A percentile compares a stretch with the other conserved stretches of the same genome.
These are phyloP conservation scores for Ranitomeya variabilis DNA, from an alignment of 2,113 vertebrate genomes.

Conservation along the genomic window DNA sequence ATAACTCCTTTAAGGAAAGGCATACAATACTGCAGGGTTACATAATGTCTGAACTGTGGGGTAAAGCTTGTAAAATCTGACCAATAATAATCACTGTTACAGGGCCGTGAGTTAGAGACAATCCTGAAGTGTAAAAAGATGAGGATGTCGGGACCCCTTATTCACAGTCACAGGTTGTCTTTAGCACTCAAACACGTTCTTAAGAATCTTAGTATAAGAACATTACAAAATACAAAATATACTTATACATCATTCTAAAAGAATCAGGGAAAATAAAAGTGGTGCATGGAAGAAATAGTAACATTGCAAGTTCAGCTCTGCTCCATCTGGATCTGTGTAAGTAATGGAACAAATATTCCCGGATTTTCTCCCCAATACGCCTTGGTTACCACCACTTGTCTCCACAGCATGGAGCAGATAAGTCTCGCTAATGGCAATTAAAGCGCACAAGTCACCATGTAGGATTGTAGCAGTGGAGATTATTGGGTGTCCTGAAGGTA, in stretches of 20 bases:
- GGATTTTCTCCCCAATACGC: not conserved
- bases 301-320: not conserved
- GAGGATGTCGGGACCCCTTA: no score
- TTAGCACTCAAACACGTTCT: not conserved
- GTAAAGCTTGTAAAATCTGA: no score
- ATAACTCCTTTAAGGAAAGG: no score
- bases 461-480: not conserved
- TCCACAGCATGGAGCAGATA: constrained; percentile 25
- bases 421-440: constrained; percentile 23
- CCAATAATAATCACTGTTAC: no score
- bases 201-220: not conserved
- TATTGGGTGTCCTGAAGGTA: constrained; percentile 16
- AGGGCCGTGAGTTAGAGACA: no score
- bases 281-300: not conserved
- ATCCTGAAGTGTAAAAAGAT: no score
- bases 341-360: not conserved
- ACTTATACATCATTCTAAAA: not conserved
- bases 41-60: no score
- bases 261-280: not conserved
- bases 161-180: not conserved
- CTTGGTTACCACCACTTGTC: constrained; percentile 15
- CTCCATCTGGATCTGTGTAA: not conserved
- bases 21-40: no score
- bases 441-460: constrained; percentile 4
- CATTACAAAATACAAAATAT: not conserved